Base-by-base conservation (phyloP, 1,140 invertebrate species). In the Neoseiulus cucumeris region DNA sequence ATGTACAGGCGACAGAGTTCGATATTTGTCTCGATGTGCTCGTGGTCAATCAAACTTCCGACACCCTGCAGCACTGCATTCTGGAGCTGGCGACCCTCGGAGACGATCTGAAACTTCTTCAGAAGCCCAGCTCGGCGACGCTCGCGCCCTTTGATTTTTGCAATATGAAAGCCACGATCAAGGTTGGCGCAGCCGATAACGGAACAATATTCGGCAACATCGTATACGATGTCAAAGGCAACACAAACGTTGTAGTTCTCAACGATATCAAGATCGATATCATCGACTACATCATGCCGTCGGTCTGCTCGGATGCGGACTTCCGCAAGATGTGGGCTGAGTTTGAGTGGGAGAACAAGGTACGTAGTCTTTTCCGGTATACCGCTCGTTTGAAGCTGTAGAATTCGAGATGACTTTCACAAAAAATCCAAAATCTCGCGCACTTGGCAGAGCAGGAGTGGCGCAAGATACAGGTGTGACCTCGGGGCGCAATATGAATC, bases 311-410 rank as follows among this genome's bases (percentile, higher is more conserved):
- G 30, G 94, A 98, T 75, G 83, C 84, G 0, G 93, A 98, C 78
- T 99, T 98, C 79, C 77, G 95, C 17, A 85, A 89, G 76, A 99
- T 99, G 95, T 99, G 96, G 96, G 88, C 91, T 1, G 93, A 97
- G 79, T 99, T 99, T 79, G 96, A 99, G 78, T 99, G 96, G 96
- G 96, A 99, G 79, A 99, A 99, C 78, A 98, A 98, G 82, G 91
- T 83, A 68, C 64, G 66, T 64, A 22, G 64, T n/a, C n/a, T n/a
- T n/a, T n/a, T n/a, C n/a, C n/a, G n/a, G n/a, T n/a, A n/a, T n/a
- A n/a, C n/a, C n/a, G n/a, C n/a, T n/a, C n/a, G n/a, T n/a, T n/a
- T n/a, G n/a, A n/a, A n/a, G n/a, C n/a, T n/a, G n/a, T n/a, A n/a
- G n/a, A n/a, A n/a, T 64, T 5, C 25, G 64, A 29, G 33, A 68